Evolutionary conservation across 2,888 invertebrate genomes (phyloP).

Genomic region (Ceramica pisi): DNA sequence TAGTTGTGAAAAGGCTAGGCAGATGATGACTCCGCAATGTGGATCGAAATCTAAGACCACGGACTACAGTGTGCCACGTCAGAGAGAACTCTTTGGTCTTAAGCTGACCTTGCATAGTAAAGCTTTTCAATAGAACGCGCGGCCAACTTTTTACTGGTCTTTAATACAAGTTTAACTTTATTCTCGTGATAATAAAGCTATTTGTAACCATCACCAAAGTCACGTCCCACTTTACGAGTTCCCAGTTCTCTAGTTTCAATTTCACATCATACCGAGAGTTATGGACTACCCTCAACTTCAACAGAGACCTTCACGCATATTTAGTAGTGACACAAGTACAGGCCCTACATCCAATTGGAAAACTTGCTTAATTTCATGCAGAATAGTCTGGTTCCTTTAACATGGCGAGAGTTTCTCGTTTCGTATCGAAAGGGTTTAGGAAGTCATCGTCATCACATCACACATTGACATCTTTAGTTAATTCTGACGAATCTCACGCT

Average conservation of each 20-base stretch:
- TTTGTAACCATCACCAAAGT: conserved; percentile 23
- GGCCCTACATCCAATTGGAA: conserved; percentile 21
- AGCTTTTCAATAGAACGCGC: neutral
- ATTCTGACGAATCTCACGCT: too few species aligned
- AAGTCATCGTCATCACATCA: too few species aligned
- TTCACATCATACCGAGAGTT: conserved; percentile 27
- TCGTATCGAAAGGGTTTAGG: too few species aligned
- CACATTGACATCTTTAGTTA: too few species aligned
- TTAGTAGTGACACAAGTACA: conserved; percentile 20
- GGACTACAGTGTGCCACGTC: neutral
- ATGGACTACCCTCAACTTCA: conserved; percentile 12
- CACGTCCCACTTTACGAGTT: conserved; percentile 39
- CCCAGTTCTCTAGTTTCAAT: conserved; percentile 36
- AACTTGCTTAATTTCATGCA: conserved; percentile 42
- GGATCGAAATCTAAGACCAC: conserved; percentile 7
- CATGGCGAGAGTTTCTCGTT: neutral
- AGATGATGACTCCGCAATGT: neutral
- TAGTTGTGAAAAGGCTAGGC: too few species aligned
- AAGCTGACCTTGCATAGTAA: neutral
- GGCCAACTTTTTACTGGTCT: neutral
- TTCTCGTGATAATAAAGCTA: conserved; percentile 21
- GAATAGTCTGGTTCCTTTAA: conserved; percentile 13
- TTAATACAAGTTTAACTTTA: too few species aligned
- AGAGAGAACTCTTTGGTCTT: too few species aligned
- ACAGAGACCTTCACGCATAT: conserved; percentile 11